Evolutionary conservation across 2,797 vertebrate genomes (phyloP).

Genomic region (Pteronotus mesoamericanus): DNA sequence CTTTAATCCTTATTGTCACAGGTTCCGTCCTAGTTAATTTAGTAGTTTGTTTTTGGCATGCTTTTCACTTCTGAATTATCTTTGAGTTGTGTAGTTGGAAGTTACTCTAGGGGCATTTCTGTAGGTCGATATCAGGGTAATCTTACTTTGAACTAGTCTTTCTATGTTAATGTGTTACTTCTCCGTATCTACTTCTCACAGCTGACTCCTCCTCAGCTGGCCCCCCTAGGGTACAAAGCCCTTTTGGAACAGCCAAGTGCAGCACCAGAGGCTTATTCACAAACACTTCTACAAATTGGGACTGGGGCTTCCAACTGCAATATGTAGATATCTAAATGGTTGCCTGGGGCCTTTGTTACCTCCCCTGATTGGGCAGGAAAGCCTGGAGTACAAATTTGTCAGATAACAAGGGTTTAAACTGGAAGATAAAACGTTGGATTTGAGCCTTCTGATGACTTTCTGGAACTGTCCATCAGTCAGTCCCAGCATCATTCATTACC

Average conservation of each 20-base stretch:
- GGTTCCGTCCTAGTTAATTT: neutral
- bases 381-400: neutral
- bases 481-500: neutral
- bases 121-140: neutral
- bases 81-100: neutral
- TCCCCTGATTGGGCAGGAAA: neutral
- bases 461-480: neutral
- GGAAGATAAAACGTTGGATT: neutral
- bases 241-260: neutral
- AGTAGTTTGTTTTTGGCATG: neutral
- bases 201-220: neutral
- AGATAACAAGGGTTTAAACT: neutral
- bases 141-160: neutral
- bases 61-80: neutral
- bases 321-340: neutral
- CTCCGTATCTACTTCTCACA: too few relatives aligned
- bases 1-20: neutral
- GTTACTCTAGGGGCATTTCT: neutral
- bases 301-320: neutral
- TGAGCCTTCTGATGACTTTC: neutral
- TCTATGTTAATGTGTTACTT: neutral
- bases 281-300: neutral
- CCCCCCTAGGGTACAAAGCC: neutral
- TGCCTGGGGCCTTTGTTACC: neutral
- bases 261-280: neutral